phyloP scores from a whole-genome alignment of 2,797 vertebrate species.

The Brotula barbata region DNA sequence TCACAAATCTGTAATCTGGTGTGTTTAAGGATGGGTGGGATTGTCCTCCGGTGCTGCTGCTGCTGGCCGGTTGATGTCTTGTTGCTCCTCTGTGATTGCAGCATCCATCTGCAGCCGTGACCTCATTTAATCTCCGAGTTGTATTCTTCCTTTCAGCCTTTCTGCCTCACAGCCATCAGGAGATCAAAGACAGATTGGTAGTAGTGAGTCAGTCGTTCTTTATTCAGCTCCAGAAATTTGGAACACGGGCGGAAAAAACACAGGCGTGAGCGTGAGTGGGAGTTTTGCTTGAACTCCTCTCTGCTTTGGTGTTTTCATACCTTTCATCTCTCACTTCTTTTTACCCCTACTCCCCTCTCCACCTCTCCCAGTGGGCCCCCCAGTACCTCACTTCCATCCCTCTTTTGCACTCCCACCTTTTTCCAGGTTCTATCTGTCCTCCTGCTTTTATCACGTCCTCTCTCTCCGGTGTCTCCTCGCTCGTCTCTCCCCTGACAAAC shows the following conservation, averaged over 20 bases:
- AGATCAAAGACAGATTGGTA: slow-evolving; percentile 70
- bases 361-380: slow-evolving; percentile 39
- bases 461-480: slow-evolving; percentile 24
- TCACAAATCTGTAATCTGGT: too few relatives aligned
- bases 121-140: slow-evolving; percentile 62
- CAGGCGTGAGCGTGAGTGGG: slow-evolving; percentile 41
- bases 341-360: slow-evolving; percentile 29
- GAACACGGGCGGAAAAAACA: slow-evolving; percentile 32
- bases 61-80: slow-evolving; percentile 8
- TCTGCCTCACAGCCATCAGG: slow-evolving; percentile 53
- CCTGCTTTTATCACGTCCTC: slow-evolving; percentile 28
- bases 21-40: too few relatives aligned
- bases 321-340: slow-evolving; percentile 60
- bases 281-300: slow-evolving; percentile 61
- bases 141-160: slow-evolving; percentile 36
- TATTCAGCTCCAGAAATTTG: slow-evolving; percentile 62
- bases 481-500: slow-evolving; percentile 31
- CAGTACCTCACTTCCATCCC: slow-evolving; percentile 37
- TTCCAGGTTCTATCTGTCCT: slow-evolving; percentile 48
- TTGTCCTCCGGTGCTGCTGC: too few relatives aligned
- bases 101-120: slow-evolving; percentile 51
- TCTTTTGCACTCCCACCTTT: slow-evolving; percentile 44
- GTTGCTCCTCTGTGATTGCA: slow-evolving; percentile 2
- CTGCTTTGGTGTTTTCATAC: slow-evolving; percentile 56
- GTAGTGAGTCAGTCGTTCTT: slow-evolving; percentile 68